Evolutionary conservation across 2,888 invertebrate species (phyloP), one percentile per base, ranked within the genome.

Genomic region (Lymantria monacha): DNA sequence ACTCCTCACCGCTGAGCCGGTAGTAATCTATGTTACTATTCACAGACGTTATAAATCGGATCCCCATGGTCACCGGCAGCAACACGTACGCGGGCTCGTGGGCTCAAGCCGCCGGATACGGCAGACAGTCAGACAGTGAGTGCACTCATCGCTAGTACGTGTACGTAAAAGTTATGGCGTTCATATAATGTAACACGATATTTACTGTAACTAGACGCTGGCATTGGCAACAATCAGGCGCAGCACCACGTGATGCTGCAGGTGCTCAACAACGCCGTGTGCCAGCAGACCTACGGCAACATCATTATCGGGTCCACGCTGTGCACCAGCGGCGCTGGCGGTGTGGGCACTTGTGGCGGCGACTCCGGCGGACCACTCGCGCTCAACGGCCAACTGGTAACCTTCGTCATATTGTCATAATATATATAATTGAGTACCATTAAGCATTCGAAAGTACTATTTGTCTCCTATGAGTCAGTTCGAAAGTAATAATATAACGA

Each of bases 61-160:
- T 83, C 42, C 22, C 57, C 0, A 48, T 83, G 2, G 74, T 81
- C 0, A 59, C 69, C 13, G 76, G 76, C 14, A 66, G 63, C 57
- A 66, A 56, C 48, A 66, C 70, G 51, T 82, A 73, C 57, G 76
- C 44, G 3, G 79, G 78, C 10, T 55, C 49, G 3, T 63, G 63
- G 49, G 80, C 75, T 1, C 62, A 64, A 7, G 81, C 83, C 7
- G 78, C 79, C 1, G 84, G 84, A 30, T 84, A 75, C 59, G 85
- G 84, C 13, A 69, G 70, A 37, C 76, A 74, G 14, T 69, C 72
- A 11, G 81, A 83, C 55, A 42, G 79, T 81, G 46, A 45, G 42
- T 33, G 22, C 22, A 22, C 22, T 22, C 22, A 22, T 22, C 22
- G 22, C 5, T 22, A 22, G 22, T 22, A 33, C 10, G 9, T 8